phyloP scores from a whole-genome alignment of 2,888 invertebrate species.

The Anorthoa munda region DNA sequence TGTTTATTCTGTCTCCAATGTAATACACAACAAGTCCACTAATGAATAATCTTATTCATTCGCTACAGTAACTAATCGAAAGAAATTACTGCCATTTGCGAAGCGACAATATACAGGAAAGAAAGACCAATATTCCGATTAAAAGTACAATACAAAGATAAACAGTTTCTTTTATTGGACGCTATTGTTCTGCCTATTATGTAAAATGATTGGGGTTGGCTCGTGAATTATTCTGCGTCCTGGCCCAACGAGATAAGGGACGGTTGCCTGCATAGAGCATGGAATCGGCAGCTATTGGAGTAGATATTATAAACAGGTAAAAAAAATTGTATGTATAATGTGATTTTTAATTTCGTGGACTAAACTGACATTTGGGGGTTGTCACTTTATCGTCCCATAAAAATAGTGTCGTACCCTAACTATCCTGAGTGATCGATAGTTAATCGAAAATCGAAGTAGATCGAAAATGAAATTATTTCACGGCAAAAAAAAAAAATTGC shows the following conservation, averaged over 20 bases:
- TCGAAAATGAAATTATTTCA: too few species aligned
- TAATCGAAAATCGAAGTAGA: too few species aligned
- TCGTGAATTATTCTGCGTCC: slow-evolving; percentile 36
- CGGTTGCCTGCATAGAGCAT: background rate
- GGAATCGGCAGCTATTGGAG: background rate
- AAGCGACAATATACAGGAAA: background rate
- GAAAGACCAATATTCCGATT: slow-evolving; percentile 14
- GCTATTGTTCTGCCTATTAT: slow-evolving; percentile 24
- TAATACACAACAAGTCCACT: background rate
- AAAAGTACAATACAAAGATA: slow-evolving; percentile 26
- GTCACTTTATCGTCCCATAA: too few species aligned
- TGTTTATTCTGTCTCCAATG: background rate
- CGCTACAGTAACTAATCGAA: slow-evolving; percentile 13
- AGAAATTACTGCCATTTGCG: background rate
- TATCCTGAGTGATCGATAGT: too few species aligned
- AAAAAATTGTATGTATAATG: too few species aligned
- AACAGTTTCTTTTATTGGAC: slow-evolving; percentile 18
- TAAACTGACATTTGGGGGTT: too few species aligned
- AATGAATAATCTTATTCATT: background rate
- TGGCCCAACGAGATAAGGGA: slow-evolving; percentile 18
- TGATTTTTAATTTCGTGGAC: too few species aligned
- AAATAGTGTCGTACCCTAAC: too few species aligned
- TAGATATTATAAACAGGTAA: too few species aligned
- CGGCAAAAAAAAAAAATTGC: too few species aligned
- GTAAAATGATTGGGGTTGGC: slow-evolving; percentile 38